Evolutionary conservation across 2,113 vertebrate species (phyloP), one percentile per base, ranked within the genome.

Genomic region (Pavo muticus): DNA sequence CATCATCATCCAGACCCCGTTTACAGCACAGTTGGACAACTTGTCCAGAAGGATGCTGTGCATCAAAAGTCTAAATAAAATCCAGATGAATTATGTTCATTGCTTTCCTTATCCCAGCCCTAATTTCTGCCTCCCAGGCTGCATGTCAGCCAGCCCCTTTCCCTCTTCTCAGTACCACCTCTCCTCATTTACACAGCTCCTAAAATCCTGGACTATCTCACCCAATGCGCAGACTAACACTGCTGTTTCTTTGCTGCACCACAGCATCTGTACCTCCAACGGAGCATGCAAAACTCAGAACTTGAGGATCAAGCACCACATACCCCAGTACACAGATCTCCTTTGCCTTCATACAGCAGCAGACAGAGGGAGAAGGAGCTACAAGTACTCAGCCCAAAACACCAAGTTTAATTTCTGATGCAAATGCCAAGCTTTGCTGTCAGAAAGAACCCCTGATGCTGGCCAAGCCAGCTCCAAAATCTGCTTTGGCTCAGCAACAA

Each of bases 271-370:
- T 45, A 32, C 20, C 81, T 44, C 56, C 48, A 86, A 91, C 1
- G 0, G 3, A 19, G 18, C 52, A 3, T 8, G 21, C 1, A 57
- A 77, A 84, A 57, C 50, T 63, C 73, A 27, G 20, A 75, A 37
- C 29, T 6, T 35, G 54, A 72, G 68, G 32, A 48, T 65, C 59
- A 79, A 79, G 21, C 35, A 47, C 47, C 32, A 7, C 30, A 18
- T 84, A 29, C 42, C 30, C 25, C 10, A 75, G 30, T 8, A 32
- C 9, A 50, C 47, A 81, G 64, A 76, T 17, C 39, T 73, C 54
- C 37, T 42, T 63, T 7, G 2, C 37, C n/a, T 65, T 44, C 21
- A 3, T 9, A 25, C 0, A 1, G n/a, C 2, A 77, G 37, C 80
- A 68, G 7, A 57, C 30, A 65, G 42, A 78, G 71, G 10, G 15